These are phyloP conservation scores for Zaprionus camerounensis DNA, from an alignment of 1,140 invertebrate genomes.

Conservation along the genomic window DNA sequence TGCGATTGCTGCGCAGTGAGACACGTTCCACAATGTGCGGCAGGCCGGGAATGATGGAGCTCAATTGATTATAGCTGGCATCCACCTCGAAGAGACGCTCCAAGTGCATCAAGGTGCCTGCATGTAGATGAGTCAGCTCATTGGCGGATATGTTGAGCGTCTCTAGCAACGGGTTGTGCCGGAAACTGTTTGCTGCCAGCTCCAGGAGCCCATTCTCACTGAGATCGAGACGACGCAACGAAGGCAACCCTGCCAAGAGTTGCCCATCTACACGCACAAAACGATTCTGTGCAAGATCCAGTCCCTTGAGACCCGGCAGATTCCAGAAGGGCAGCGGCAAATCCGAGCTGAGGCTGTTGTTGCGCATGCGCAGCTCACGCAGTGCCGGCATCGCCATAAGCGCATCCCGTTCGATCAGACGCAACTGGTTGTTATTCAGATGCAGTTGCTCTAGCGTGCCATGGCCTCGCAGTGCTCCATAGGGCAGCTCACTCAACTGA, in stretches of 20 bases:
- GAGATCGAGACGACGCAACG: conserved; percentile 90
- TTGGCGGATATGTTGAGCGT: conserved; percentile 92
- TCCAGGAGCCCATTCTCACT: conserved; percentile 90
- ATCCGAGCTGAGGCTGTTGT: conserved; percentile 90
- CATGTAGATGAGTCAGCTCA: conserved; percentile 88
- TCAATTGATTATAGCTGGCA: conserved; percentile 90
- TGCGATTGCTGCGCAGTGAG: conserved; percentile 90
- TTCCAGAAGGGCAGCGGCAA: conserved; percentile 91
- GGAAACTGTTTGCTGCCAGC: conserved; percentile 90
- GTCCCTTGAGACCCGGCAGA: conserved; percentile 91
- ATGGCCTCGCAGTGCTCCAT: conserved; percentile 90
- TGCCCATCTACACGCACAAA: conserved; percentile 89
- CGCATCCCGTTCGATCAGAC: conserved; percentile 89
- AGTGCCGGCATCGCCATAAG: conserved; percentile 92
- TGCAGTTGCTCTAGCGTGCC: conserved; percentile 91
- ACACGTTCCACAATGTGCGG: conserved; percentile 91
- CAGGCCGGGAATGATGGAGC: conserved; percentile 89
- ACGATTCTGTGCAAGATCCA: conserved; percentile 92
- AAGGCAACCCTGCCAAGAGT: conserved; percentile 90
- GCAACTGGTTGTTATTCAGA: conserved; percentile 91
- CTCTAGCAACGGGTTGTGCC: conserved; percentile 89
- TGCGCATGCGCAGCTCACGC: conserved; percentile 90
- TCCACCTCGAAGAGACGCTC: conserved; percentile 91
- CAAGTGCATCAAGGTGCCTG: conserved; percentile 90
- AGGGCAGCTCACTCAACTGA: conserved; percentile 89